Conservation (phyloP, 2,888 invertebrate genomes). For the Strigamia maritima region DNA sequence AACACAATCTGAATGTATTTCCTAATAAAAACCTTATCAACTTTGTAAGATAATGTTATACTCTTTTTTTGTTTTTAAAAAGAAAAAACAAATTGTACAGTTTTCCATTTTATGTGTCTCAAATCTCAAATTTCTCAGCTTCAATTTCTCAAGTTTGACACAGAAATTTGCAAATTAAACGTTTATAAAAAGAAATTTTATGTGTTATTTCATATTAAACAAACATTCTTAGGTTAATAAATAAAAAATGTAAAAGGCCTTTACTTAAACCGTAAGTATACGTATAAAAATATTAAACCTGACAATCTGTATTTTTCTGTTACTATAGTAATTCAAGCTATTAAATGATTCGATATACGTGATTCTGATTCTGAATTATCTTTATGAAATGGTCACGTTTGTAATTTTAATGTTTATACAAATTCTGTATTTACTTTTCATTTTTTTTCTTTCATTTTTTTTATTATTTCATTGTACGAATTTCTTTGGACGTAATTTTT, state of each 20-base stretch:
- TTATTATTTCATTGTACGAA: neutral
- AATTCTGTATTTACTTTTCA: neutral
- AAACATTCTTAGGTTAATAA: slow-evolving; percentile 29
- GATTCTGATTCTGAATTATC: neutral
- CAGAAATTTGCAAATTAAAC: slow-evolving; percentile 28
- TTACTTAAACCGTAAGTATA: slow-evolving; percentile 34
- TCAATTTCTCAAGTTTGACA: slow-evolving; percentile 20
- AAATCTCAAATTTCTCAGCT: slow-evolving; percentile 6
- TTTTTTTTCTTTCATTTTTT: neutral
- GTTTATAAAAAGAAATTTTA: slow-evolving; percentile 27
- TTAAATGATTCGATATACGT: slow-evolving; percentile 17
- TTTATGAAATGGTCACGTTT: slow-evolving; percentile 26
- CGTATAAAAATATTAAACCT: slow-evolving; percentile 31
- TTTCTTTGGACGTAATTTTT: neutral
- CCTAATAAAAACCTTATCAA: slow-evolving; percentile 44
- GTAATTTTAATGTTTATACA: slow-evolving; percentile 22
- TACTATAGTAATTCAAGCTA: slow-evolving; percentile 19
- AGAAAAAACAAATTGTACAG: slow-evolving; percentile 59
- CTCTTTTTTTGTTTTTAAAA: slow-evolving; percentile 55
- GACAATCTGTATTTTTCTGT: slow-evolving; percentile 34
- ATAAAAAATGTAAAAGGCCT: slow-evolving; percentile 7
- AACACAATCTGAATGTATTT: slow-evolving; percentile 41
- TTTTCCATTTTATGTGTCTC: slow-evolving; percentile 26
- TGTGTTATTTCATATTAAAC: slow-evolving; percentile 28
- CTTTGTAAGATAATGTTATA: slow-evolving; percentile 42